phyloP scores from a whole-genome alignment of 2,797 vertebrate species.

The Octomys mimax region DNA sequence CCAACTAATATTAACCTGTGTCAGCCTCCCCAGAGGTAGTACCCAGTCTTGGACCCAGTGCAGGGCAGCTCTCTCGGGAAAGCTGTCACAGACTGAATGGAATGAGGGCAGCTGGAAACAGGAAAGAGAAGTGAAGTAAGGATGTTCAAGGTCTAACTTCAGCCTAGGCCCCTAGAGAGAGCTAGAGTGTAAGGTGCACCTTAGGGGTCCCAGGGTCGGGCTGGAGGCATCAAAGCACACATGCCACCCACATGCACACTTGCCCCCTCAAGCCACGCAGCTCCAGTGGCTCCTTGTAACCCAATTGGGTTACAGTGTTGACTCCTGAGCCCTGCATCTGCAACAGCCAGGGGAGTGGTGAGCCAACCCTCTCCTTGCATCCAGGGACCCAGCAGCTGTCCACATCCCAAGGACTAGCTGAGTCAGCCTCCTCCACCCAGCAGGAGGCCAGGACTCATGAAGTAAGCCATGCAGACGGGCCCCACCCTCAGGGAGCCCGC shows the following conservation, averaged over 20 bases:
- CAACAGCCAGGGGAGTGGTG: not conserved
- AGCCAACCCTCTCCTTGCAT: not conserved
- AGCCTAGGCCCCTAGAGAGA: not conserved
- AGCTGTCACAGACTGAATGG: not conserved
- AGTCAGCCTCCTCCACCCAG: not conserved
- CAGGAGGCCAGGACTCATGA: not conserved
- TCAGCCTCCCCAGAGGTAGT: not conserved
- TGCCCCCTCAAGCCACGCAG: not conserved
- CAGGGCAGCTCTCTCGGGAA: not conserved
- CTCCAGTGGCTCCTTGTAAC: not conserved
- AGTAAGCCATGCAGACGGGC: not conserved
- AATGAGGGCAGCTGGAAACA: not conserved
- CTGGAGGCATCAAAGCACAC: rapidly evolving
- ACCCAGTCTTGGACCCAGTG: not conserved
- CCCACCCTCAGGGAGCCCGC: not conserved
- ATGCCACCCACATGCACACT: not conserved
- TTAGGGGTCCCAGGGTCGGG: not conserved
- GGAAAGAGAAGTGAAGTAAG: not conserved
- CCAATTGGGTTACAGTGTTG: not conserved
- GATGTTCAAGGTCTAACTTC: not conserved
- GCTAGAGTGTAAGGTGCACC: not conserved
- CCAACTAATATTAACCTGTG: not conserved
- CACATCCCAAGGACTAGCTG: not conserved
- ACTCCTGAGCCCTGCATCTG: not conserved
- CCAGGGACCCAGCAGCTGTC: not conserved